phyloP scores from a whole-genome alignment of 30 jellyfish, hydroid and myxozoan species.

The Pseudorhiza aurosa region DNA sequence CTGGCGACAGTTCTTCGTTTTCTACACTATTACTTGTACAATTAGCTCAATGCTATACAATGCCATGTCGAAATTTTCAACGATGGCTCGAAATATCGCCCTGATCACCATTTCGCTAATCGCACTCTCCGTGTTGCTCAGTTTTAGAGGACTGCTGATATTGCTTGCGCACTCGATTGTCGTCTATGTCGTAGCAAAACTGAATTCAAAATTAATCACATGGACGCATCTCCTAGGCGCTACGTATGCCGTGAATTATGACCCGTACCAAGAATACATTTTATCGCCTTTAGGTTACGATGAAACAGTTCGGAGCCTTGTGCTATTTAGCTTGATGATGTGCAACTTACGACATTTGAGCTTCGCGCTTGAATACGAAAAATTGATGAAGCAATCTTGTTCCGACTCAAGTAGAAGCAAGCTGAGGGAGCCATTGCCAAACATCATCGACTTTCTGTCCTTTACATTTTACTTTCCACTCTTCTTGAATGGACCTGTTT shows the following conservation, averaged over 20 bases:
- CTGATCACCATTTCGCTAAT: slow-evolving; percentile 54
- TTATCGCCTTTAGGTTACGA: slow-evolving; percentile 35
- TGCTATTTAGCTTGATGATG: slow-evolving; percentile 50
- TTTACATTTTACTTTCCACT: slow-evolving; percentile 76
- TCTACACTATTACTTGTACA: slow-evolving; percentile 27
- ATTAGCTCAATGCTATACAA: slow-evolving; percentile 34
- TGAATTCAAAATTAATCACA: background rate
- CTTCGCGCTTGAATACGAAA: slow-evolving; percentile 65
- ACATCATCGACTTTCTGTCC: slow-evolving; percentile 55
- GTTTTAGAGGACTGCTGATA: slow-evolving; percentile 26
- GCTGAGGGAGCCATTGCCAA: slow-evolving; percentile 2
- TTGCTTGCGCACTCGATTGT: slow-evolving; percentile 30
- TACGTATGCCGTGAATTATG: slow-evolving; percentile 54
- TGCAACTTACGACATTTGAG: slow-evolving; percentile 67
- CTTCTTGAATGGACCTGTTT: slow-evolving; percentile 83
- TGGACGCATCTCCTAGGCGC: slow-evolving; percentile 45
- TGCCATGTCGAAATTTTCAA: slow-evolving; percentile 18
- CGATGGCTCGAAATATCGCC: slow-evolving; percentile 60
- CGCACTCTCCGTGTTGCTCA: slow-evolving; percentile 43
- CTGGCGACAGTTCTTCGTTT: slow-evolving; percentile 64
- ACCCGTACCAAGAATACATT: slow-evolving; percentile 52
- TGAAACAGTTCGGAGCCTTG: slow-evolving; percentile 52
- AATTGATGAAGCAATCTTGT: slow-evolving; percentile 9
- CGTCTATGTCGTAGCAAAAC: slow-evolving; percentile 40
- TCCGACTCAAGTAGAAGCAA: slow-evolving; percentile 11